Base-by-base conservation (phyloP, 1,140 invertebrate genomes). In the Drosophila orena region DNA sequence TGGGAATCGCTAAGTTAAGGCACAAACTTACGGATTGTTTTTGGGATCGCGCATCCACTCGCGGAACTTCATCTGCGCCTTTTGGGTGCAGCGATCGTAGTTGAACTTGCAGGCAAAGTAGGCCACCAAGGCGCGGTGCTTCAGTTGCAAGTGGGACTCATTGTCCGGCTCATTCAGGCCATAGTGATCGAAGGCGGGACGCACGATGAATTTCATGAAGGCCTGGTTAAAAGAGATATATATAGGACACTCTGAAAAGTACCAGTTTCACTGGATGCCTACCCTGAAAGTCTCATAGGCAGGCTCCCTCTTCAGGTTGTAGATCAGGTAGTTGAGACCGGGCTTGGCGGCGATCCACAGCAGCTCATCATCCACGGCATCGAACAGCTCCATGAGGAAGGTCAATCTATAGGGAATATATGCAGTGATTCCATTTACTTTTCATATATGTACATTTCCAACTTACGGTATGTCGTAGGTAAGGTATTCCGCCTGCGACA, bases 401-500 rank as follows among this genome's bases (percentile, higher is more conserved):
- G 93, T 93, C 30, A 96, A 92, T 1, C 81, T 85, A 20, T 0
- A 15, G 11, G 5, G 0, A n/a, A 4, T 4, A 2, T 10, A 6
- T 12, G 17, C 17, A 20, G 5, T 12, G 20, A 12, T 14, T 14
- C 11, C 11, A 5, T 3, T 8, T 20, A 11, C 8, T 20, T 11
- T 0, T 3, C 3, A 10, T 8, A 2, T n/a, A n/a, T n/a, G n/a
- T 44, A 17, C 15, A 2, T 4, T 5, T 10, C 17, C 11, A 44
- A 42, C 83, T 42, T 53, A 85, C 20, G 94, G 94, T 27, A 94
- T 93, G 12, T 93, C 86, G 68, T 96, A 96, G 43, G 93, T 79
- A 2, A 96, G 56, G 3, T 94, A 79, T 30, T 94, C 94, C 0
- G 93, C 94, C 72, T 95, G 94, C 0, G 95, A 96, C 44, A 98